phyloP scores from a whole-genome alignment of 2,797 vertebrate genomes.

The Thripadectes ignobilis region DNA sequence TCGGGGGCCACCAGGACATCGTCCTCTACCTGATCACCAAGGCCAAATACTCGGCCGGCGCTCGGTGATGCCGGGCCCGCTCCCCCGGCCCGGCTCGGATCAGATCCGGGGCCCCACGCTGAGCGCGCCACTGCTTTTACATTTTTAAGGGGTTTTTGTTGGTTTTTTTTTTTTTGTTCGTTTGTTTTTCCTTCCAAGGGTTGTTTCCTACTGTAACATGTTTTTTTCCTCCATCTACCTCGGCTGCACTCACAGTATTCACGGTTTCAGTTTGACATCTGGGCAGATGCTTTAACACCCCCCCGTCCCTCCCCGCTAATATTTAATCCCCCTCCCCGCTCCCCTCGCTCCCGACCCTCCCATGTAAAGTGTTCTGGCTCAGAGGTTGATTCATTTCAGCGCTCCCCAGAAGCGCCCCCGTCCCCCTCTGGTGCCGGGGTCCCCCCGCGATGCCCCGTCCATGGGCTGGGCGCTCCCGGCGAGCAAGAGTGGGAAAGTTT shows the following conservation, averaged over 20 bases:
- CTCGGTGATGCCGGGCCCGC: neutral
- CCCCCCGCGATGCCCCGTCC: neutral
- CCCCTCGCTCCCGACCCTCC: neutral
- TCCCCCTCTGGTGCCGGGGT: neutral
- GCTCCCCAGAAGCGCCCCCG: neutral
- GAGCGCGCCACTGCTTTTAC: neutral
- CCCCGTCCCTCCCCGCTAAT: neutral
- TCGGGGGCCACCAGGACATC: constrained; percentile 98
- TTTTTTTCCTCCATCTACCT: constrained; percentile 90
- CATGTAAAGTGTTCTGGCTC: constrained; percentile 43
- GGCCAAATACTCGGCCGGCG: constrained; percentile 94
- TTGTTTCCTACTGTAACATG: constrained; percentile 65
- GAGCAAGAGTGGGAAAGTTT: neutral
- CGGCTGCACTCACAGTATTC: constrained; percentile 88
- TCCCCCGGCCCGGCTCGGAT: neutral
- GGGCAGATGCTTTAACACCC: constrained; percentile 59
- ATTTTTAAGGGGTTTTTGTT: neutral
- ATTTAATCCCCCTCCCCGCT: neutral
- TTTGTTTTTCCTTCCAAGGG: neutral
- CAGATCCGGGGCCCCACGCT: constrained; percentile 52
- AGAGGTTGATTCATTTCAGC: constrained; percentile 51
- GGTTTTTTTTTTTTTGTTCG: neutral
- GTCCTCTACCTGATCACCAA: constrained; percentile 99
- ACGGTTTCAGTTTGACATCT: constrained; percentile 65
- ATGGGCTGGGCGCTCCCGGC: neutral